A percentile compares a stretch with the other conserved stretches of the same genome.
These are phyloP conservation scores for Neoitamus cyanurus DNA, from an alignment of 2,888 invertebrate genomes.

Conservation along the genomic window DNA sequence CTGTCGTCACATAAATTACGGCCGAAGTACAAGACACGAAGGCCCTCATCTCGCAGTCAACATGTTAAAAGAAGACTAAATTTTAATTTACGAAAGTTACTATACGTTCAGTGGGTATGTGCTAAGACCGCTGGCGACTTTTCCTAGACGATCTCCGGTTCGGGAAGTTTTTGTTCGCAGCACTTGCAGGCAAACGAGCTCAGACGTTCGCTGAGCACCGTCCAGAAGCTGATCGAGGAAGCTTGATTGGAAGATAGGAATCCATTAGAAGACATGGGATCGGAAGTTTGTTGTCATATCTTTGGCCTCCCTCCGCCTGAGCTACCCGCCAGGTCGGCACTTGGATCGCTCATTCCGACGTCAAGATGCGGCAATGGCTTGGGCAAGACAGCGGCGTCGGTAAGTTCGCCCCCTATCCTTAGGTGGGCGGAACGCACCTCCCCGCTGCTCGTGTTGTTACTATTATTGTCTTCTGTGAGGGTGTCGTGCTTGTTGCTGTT, in stretches of 20 bases:
- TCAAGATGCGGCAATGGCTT: constrained; percentile 55
- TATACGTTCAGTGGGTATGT: background rate
- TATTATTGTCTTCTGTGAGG: constrained; percentile 60
- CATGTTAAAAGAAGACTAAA: background rate
- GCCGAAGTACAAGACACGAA: background rate
- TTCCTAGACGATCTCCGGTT: constrained; percentile 65
- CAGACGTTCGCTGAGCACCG: constrained; percentile 63
- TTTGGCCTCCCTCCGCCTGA: constrained; percentile 59
- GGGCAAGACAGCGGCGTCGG: constrained; percentile 55
- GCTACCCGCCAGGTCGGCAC: constrained; percentile 44
- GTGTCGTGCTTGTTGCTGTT: constrained; percentile 56
- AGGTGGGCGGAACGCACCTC: constrained; percentile 61
- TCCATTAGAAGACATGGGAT: constrained; percentile 61
- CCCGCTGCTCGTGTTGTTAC: constrained; percentile 65
- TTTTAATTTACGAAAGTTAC: background rate
- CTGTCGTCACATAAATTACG: background rate
- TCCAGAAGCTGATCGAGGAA: constrained; percentile 62
- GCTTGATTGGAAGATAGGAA: constrained; percentile 42
- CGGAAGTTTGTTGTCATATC: constrained; percentile 66
- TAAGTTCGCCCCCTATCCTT: constrained; percentile 59
- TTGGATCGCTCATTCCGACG: constrained; percentile 52
- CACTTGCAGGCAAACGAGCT: constrained; percentile 65
- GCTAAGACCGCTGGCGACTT: background rate
- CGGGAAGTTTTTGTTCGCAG: constrained; percentile 65
- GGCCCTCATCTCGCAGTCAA: background rate